A percentile compares a stretch with the other conserved stretches of the same genome.
These are phyloP conservation scores for Loriculus beryllinus DNA, from an alignment of 2,797 vertebrate genomes.

Conservation along the genomic window DNA sequence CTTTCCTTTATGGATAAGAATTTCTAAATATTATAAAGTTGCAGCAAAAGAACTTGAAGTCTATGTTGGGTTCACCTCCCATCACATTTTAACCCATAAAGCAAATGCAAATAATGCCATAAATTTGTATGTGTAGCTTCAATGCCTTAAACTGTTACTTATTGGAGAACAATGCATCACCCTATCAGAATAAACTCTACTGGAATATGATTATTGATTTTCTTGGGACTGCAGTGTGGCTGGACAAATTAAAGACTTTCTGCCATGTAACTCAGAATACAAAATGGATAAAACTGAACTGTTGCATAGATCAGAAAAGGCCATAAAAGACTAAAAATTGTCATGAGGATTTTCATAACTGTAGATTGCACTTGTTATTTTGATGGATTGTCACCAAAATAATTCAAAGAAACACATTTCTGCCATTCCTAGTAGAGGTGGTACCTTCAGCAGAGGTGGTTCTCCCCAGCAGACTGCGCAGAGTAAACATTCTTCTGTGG, in stretches of 20 bases:
- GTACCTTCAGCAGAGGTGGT: background rate
- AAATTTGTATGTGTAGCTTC: background rate
- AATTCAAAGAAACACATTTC: background rate
- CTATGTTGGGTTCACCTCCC: background rate
- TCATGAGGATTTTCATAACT: background rate
- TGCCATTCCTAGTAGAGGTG: background rate
- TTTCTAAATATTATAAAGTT: background rate
- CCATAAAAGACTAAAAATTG: background rate
- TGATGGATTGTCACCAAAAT: background rate
- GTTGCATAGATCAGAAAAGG: background rate
- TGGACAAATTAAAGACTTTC: constrained; percentile 11
- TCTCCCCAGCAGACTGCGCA: background rate
- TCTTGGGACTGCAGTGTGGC: background rate
- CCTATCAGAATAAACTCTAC: constrained; percentile 25
- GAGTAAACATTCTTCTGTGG: fast-evolving
- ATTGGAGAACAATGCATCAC: constrained; percentile 18
- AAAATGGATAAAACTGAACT: background rate
- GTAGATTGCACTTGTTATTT: background rate
- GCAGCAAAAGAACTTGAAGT: background rate
- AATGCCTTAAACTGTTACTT: background rate
- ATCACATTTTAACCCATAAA: background rate
- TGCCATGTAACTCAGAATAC: background rate
- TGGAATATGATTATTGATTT: constrained; percentile 30
- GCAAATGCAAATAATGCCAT: background rate
- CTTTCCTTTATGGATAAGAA: background rate